These are phyloP conservation scores for Drosophila ustulata DNA, from an alignment of 2,888 invertebrate genomes.

Conservation along the genomic window DNA sequence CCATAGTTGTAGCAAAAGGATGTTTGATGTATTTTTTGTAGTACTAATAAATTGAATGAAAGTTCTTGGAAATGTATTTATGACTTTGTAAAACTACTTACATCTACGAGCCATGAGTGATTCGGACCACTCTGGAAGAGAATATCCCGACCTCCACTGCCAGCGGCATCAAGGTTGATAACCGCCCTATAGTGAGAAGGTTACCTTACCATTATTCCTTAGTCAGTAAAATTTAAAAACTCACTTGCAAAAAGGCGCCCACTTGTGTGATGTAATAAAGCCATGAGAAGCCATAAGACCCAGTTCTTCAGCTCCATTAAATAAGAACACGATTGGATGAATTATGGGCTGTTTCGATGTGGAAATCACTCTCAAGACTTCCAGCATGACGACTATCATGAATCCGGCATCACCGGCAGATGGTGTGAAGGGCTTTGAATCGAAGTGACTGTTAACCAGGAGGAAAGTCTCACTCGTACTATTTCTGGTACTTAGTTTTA, in stretches of 20 bases:
- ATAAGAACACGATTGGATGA: constrained; percentile 88
- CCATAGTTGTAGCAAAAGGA: constrained; percentile 86
- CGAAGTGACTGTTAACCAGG: constrained; percentile 94
- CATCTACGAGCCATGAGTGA: constrained; percentile 88
- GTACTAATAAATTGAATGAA: constrained; percentile 73
- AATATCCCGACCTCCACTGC: constrained; percentile 94
- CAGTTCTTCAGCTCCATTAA: constrained; percentile 89
- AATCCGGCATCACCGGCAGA: constrained; percentile 85
- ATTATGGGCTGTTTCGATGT: constrained; percentile 83
- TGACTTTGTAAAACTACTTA: constrained; percentile 56
- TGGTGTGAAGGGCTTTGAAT: constrained; percentile 94
- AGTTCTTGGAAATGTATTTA: background rate
- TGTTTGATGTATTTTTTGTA: constrained; percentile 86
- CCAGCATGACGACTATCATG: constrained; percentile 88
- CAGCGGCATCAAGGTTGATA: constrained; percentile 96
- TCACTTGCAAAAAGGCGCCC: constrained; percentile 86
- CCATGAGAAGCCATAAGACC: constrained; percentile 89
- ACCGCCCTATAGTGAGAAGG: constrained; percentile 87
- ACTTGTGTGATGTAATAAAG: constrained; percentile 89
- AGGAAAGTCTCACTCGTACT: constrained; percentile 66
- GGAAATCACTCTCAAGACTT: constrained; percentile 85
- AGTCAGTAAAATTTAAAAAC: background rate
- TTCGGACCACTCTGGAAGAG: constrained; percentile 94
- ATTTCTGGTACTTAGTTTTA: constrained; percentile 74
- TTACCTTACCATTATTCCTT: background rate